A percentile compares a stretch with the other conserved stretches of the same genome.
Conservation (phyloP, 2,113 vertebrate species). For the Ictidomys tridecemlineatus region DNA sequence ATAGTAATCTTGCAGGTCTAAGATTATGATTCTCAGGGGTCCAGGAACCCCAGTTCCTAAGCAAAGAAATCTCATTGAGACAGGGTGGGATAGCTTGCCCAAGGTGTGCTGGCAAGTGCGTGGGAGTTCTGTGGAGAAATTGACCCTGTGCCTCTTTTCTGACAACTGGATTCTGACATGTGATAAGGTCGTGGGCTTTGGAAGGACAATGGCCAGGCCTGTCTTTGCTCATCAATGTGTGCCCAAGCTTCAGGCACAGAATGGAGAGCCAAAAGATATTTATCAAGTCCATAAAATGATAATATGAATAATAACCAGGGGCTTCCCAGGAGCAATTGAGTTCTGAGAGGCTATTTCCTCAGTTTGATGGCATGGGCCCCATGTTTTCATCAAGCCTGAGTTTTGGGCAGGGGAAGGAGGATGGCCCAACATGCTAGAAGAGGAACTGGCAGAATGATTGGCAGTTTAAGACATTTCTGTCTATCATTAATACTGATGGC, state of each 20-base stretch:
- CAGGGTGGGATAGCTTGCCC: not conserved
- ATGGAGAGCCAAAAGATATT: not conserved
- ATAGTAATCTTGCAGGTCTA: not conserved
- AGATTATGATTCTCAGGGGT: not conserved
- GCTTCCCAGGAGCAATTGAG: not conserved
- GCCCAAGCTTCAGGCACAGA: not conserved
- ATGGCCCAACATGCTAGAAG: fast-evolving
- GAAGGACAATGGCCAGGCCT: not conserved
- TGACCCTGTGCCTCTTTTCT: not conserved
- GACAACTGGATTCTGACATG: not conserved
- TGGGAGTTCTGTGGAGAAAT: not conserved
- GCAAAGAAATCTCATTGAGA: not conserved
- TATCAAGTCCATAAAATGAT: not conserved
- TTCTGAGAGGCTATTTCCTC: not conserved
- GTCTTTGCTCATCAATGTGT: not conserved
- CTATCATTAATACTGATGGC: constrained; percentile 1
- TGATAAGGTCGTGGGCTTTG: not conserved
- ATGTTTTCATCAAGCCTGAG: fast-evolving
- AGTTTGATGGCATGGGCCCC: not conserved
- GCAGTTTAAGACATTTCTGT: constrained; percentile 1
- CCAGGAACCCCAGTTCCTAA: not conserved
- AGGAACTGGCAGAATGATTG: not conserved
- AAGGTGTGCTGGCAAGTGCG: not conserved
- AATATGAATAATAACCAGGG: not conserved
- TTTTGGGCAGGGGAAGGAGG: not conserved